Evolutionary conservation across 2,797 vertebrate species (phyloP), one percentile per base, ranked within the genome.

Genomic region (Sebastes itinus): DNA sequence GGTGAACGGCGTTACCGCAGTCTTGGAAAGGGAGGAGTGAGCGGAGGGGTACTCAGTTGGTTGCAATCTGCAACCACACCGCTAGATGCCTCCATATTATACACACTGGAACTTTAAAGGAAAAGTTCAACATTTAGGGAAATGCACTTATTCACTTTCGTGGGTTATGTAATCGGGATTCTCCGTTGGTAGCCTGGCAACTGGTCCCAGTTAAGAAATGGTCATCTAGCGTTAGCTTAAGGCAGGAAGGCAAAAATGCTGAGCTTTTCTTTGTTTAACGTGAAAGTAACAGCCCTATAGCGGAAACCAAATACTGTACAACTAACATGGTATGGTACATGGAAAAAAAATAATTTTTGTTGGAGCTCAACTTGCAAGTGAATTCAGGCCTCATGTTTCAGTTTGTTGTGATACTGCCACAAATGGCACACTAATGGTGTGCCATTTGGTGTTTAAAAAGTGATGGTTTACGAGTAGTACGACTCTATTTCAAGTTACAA

Each of bases 361-460:
- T 67, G 7, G 1, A 60, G 27, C 25, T 71, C 25, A 58, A 9
- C 20, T 54, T 52, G 22, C 11, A 27, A 30, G 30, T 25, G 16
- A 5, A 52, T 32, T 20, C 0, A 30, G 0, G 32, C 33, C 7
- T 49, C 33, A 5, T 25, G 25, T 64, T 23, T 27, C 5, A 22
- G 9, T 20, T 6, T 52, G 7, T 3, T 58, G 2, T 49, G 5
- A 62, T 23, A 5, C 0, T 0, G 5, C 0, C n/a, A 56, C 11
- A 54, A n/a, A 32, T 28, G 27, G 18, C 20, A 16, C 30, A 11
- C 4, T 13, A 46, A 46, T 28, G 27, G 27, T 28, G 27, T 28
- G 27, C 27, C 27, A 28, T 28, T 28, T 28, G 18, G 2, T 22
- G 6, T 35, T 23, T 54, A 6, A 27, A 55, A 25, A 28, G 6